Evolutionary conservation across 2,113 vertebrate genomes (phyloP).

Genomic region (Epinephelus lanceolatus): DNA sequence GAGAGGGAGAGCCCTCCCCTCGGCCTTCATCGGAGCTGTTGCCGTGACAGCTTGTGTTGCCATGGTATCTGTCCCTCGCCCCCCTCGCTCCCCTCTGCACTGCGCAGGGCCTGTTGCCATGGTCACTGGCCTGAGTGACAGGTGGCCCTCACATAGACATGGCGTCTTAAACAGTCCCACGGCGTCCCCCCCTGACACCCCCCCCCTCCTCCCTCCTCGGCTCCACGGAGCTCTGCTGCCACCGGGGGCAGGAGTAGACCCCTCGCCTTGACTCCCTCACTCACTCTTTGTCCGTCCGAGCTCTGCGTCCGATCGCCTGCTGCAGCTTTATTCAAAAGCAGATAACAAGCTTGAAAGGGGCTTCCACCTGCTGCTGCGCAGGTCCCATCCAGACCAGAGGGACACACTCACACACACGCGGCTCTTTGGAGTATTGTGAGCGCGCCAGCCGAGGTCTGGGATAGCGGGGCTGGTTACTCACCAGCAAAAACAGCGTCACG

Average conservation of each 20-base stretch:
- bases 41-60: slow-evolving; percentile 82
- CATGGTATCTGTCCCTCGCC: slow-evolving; percentile 76
- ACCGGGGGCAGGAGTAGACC: slow-evolving; percentile 43
- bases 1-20: slow-evolving; percentile 50
- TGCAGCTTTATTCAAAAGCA: slow-evolving; percentile 68
- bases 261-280: slow-evolving; percentile 30
- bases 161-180: slow-evolving; percentile 68
- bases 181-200: not conserved
- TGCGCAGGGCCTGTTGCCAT: slow-evolving; percentile 80
- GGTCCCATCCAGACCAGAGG: slow-evolving; percentile 45
- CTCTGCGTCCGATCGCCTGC: slow-evolving; percentile 40
- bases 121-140: slow-evolving; percentile 81
- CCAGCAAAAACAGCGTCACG: slow-evolving; percentile 59
- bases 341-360: slow-evolving; percentile 65
- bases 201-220: not conserved
- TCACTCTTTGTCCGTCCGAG: slow-evolving; percentile 57
- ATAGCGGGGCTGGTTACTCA: slow-evolving; percentile 63
- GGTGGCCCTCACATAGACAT: slow-evolving; percentile 74
- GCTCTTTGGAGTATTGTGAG: slow-evolving; percentile 24
- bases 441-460: slow-evolving; percentile 35
- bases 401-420: slow-evolving; percentile 1
- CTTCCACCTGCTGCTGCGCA: slow-evolving; percentile 59
- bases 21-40: slow-evolving; percentile 62
- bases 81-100: slow-evolving; percentile 70
- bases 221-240: slow-evolving; percentile 33